Evolutionary conservation across 1,140 invertebrate genomes (phyloP).

Genomic region (Globodera rostochiensis): DNA sequence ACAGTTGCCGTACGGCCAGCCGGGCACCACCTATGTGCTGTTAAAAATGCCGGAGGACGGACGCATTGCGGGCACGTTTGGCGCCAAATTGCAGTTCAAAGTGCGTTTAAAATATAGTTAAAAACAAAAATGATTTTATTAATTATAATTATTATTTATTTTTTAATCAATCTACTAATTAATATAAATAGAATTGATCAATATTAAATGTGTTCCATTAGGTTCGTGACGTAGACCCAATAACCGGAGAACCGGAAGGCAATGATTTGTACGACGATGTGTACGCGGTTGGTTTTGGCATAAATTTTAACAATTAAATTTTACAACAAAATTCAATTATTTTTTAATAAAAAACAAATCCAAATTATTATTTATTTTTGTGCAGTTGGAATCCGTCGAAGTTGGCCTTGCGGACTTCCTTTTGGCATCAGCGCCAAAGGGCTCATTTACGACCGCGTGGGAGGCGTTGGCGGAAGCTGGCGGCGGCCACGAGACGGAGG

Average conservation of each 20-base stretch:
- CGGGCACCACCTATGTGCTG: slow-evolving; percentile 83
- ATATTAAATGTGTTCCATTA: not conserved
- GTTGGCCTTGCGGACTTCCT: slow-evolving; percentile 86
- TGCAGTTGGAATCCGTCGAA: slow-evolving; percentile 87
- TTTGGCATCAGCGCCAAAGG: slow-evolving; percentile 76
- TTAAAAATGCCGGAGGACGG: slow-evolving; percentile 80
- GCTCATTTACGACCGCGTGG: slow-evolving; percentile 74
- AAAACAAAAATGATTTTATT: too few species aligned
- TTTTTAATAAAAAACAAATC: not conserved
- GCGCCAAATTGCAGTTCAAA: slow-evolving; percentile 85
- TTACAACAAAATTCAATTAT: not conserved
- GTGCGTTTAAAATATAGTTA: slow-evolving; percentile 71
- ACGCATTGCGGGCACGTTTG: slow-evolving; percentile 75
- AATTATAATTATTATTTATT: too few species aligned
- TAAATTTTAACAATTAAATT: not conserved
- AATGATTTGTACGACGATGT: slow-evolving; percentile 81
- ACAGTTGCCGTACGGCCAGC: slow-evolving; percentile 81
- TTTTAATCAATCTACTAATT: too few species aligned
- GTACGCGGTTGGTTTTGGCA: slow-evolving; percentile 73
- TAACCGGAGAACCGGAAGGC: slow-evolving; percentile 85
- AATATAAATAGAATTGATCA: too few species aligned
- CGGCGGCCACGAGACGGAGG: slow-evolving; percentile 79
- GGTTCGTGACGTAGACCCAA: slow-evolving; percentile 75
- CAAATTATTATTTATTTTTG: slow-evolving; percentile 16
- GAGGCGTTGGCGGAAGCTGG: slow-evolving; percentile 76